Percentiles rank a stretch among this genome's conserved stretches.
Conservation (phyloP, 2,113 vertebrate genomes). For the Pavo muticus region DNA sequence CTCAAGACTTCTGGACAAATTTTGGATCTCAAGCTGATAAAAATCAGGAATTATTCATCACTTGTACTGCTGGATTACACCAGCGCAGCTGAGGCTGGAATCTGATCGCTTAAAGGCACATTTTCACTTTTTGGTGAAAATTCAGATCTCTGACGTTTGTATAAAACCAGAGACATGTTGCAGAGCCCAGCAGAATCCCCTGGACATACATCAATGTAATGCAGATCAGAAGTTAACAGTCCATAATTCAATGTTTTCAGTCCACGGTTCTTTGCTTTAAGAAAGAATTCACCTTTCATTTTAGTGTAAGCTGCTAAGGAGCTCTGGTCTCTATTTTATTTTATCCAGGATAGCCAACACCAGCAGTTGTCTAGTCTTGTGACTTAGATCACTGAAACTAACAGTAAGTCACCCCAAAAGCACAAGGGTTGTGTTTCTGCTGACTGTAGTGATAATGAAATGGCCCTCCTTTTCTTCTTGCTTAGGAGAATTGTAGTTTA, state of each 20-base stretch:
- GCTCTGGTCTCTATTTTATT: neutral
- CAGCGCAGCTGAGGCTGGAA: neutral
- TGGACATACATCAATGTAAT: neutral
- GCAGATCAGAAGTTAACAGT: neutral
- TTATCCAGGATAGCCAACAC: constrained; percentile 58
- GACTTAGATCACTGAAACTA: constrained; percentile 60
- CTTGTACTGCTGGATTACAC: neutral
- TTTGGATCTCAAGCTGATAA: constrained; percentile 26
- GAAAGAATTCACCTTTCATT: constrained; percentile 12
- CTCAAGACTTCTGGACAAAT: constrained; percentile 40
- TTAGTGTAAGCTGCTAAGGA: neutral
- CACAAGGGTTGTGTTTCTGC: constrained; percentile 78
- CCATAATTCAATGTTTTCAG: neutral
- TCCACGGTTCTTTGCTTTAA: neutral
- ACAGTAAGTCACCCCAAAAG: constrained; percentile 75
- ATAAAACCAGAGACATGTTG: neutral
- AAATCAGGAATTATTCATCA: constrained; percentile 26
- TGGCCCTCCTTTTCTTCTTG: constrained; percentile 60
- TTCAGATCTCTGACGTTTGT: neutral
- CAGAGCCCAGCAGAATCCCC: constrained; percentile 3
- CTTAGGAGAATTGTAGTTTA: constrained; percentile 61
- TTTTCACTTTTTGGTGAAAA: constrained; percentile 28
- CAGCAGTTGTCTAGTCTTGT: constrained; percentile 69
- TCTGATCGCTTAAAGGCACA: neutral
- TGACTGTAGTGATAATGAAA: constrained; percentile 62